Conservation (phyloP, 2,888 invertebrate genomes). For the Pseudanteris insignis region DNA sequence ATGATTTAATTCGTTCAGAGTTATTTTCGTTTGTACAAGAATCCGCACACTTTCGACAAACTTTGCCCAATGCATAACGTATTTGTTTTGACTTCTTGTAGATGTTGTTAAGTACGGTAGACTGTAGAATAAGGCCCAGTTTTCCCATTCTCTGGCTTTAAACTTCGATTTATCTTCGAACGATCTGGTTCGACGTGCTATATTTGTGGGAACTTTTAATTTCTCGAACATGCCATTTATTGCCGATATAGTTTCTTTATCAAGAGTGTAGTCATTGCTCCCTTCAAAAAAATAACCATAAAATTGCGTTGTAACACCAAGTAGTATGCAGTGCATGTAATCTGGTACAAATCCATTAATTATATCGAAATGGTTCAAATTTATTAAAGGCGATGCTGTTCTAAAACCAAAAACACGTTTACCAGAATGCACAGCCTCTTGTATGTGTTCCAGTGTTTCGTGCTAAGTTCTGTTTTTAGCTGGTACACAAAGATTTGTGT, state of each 20-base stretch:
- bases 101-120: background rate
- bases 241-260: background rate
- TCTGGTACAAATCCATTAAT: slow-evolving; percentile 24
- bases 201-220: slow-evolving; percentile 8
- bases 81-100: background rate
- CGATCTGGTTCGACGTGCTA: background rate
- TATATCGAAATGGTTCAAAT: slow-evolving; percentile 27
- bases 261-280: background rate
- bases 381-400: slow-evolving; percentile 11
- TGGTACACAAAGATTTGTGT: background rate
- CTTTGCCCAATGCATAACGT: slow-evolving; percentile 33
- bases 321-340: slow-evolving; percentile 31
- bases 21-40: slow-evolving; percentile 28
- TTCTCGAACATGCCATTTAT: slow-evolving; percentile 7
- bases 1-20: slow-evolving; percentile 17
- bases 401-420: slow-evolving; percentile 11
- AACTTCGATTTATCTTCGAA: background rate
- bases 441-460: background rate
- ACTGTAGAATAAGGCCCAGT: background rate
- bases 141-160: background rate
- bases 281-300: background rate
- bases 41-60: slow-evolving; percentile 35
- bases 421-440: background rate
- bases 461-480: background rate
- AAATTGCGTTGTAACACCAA: slow-evolving; percentile 28